Percentiles rank a stretch among this genome's conserved stretches.
Conservation (phyloP, 2,797 vertebrate species). For the Ceyx erithaca region DNA sequence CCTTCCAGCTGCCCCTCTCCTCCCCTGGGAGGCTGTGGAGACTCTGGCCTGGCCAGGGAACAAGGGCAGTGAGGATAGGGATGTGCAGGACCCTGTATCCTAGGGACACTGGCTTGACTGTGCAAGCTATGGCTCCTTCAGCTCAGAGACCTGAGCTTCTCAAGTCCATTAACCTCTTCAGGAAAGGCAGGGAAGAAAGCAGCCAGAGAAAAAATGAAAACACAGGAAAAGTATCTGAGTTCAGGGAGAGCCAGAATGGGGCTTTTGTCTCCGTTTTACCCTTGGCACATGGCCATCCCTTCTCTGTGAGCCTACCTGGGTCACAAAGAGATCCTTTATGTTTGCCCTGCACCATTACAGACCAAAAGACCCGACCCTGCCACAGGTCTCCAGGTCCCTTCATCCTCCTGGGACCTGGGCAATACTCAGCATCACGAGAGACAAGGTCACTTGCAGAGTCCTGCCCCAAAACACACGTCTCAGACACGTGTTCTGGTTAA, state of each 20-base stretch:
- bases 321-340: constrained; percentile 55
- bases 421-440: not conserved
- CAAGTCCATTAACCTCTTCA: not conserved
- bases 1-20: not conserved
- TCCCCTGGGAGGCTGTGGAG: not conserved
- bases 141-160: not conserved
- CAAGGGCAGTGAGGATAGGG: not conserved
- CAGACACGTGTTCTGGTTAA: not conserved
- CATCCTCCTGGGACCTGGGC: not conserved
- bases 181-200: not conserved
- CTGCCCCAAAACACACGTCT: not conserved
- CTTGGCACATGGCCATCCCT: constrained; percentile 5
- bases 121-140: not conserved
- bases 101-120: not conserved
- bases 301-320: constrained; percentile 21
- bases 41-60: not conserved
- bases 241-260: constrained; percentile 2
- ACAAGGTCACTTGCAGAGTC: not conserved
- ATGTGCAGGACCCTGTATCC: not conserved
- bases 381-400: not conserved
- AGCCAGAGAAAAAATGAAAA: not conserved
- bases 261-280: constrained; percentile 42
- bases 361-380: not conserved
- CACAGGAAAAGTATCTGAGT: constrained; percentile 22
- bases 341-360: not conserved